A percentile compares a stretch with the other conserved stretches of the same genome.
Evolutionary conservation across 2,113 vertebrate genomes (phyloP).

Genomic region (Coptodon rendalli): DNA sequence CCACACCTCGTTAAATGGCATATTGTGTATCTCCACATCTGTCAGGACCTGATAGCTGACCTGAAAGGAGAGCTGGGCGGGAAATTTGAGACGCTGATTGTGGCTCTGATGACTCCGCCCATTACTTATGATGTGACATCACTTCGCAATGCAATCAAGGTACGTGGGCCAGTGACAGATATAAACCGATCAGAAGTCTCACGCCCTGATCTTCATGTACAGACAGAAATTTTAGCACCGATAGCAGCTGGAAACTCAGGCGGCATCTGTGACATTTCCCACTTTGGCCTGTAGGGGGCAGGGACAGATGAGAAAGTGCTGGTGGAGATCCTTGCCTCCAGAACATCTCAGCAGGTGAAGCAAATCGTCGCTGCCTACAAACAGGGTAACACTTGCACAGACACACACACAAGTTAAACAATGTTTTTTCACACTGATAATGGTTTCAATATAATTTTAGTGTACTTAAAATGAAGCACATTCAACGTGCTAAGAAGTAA

Average conservation of each 20-base stretch:
- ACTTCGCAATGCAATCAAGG: slow-evolving; percentile 88
- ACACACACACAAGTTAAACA: neutral
- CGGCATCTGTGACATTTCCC: neutral
- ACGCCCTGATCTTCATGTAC: neutral
- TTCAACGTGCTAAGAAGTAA: neutral
- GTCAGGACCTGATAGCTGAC: slow-evolving; percentile 83
- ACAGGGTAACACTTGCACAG: slow-evolving; percentile 67
- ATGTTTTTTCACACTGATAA: neutral
- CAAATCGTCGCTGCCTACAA: slow-evolving; percentile 80
- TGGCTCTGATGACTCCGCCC: slow-evolving; percentile 82
- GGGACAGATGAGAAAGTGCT: slow-evolving; percentile 89
- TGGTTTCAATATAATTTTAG: neutral
- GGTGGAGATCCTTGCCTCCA: slow-evolving; percentile 88
- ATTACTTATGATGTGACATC: slow-evolving; percentile 78
- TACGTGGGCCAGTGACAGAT: slow-evolving; percentile 26
- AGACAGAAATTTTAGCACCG: neutral
- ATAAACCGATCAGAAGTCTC: neutral
- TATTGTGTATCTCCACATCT: neutral
- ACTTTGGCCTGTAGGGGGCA: slow-evolving; percentile 75
- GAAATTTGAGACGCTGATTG: slow-evolving; percentile 87
- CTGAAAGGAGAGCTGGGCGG: slow-evolving; percentile 89
- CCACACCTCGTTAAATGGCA: neutral
- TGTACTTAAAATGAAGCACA: neutral
- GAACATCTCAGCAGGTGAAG: slow-evolving; percentile 77
- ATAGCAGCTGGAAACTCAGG: neutral